Conservation (phyloP, 2,888 invertebrate genomes). For the Clivina fossor region DNA sequence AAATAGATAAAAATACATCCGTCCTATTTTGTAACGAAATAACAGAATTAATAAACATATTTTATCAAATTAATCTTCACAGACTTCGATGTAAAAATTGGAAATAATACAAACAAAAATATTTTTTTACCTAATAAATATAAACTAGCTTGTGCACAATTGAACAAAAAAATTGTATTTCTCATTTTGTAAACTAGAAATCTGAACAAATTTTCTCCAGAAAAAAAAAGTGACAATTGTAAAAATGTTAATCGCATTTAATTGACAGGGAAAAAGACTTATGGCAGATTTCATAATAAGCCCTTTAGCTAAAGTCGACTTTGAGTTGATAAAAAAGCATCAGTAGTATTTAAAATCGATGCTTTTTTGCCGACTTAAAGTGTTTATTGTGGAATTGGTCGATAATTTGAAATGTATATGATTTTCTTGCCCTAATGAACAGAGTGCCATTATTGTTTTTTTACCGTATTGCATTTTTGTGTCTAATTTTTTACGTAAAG, state of each 20-base stretch:
- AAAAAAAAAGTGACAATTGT: no score
- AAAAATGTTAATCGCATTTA: no score
- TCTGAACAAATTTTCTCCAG: no score
- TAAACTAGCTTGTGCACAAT: background rate
- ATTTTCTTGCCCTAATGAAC: slow-evolving; percentile 33
- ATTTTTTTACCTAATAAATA: background rate
- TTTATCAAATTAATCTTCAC: background rate
- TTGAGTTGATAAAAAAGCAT: no score
- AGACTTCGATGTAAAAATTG: background rate
- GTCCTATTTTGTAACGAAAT: no score
- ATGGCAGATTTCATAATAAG: no score
- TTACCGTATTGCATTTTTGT: slow-evolving; percentile 31
- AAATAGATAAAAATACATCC: no score
- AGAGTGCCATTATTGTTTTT: slow-evolving; percentile 31
- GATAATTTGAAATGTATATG: slow-evolving; percentile 12
- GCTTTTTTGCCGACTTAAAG: background rate
- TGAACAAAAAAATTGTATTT: background rate
- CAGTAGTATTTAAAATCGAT: background rate
- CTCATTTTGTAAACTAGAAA: background rate
- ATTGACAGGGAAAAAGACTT: no score
- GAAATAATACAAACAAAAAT: background rate
- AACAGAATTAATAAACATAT: background rate
- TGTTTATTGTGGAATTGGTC: slow-evolving; percentile 19
- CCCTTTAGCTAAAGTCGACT: no score
- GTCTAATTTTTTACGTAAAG: slow-evolving; percentile 32